Conservation (phyloP, 1,140 invertebrate species). For the Trachymyrmex septentrionalis region DNA sequence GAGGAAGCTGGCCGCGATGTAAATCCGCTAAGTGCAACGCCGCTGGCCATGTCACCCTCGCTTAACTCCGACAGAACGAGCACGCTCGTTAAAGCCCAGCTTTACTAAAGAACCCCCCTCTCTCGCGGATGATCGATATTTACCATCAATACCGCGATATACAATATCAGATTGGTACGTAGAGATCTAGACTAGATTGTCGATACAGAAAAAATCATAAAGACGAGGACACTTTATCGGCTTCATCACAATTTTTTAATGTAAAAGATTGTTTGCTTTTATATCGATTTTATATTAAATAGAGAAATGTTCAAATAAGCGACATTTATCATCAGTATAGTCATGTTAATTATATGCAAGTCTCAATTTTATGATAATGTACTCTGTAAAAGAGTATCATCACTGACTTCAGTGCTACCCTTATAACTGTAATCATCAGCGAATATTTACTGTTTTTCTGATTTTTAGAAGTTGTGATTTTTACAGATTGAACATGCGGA, state of each 20-base stretch:
- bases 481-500: too few species aligned
- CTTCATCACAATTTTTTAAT: background rate
- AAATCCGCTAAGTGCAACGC: slow-evolving; percentile 59
- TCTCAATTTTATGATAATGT: background rate
- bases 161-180: background rate
- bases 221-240: background rate
- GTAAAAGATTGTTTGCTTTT: background rate
- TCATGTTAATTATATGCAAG: background rate
- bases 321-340: background rate
- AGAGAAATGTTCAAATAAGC: background rate
- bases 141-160: slow-evolving; percentile 31
- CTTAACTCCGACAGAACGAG: slow-evolving; percentile 60
- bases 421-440: too few species aligned
- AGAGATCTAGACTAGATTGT: background rate
- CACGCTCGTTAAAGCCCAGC: slow-evolving; percentile 58
- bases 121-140: slow-evolving; percentile 27
- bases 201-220: background rate
- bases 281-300: background rate
- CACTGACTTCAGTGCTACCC: too few species aligned
- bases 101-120: slow-evolving; percentile 36
- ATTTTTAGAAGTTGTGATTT: too few species aligned
- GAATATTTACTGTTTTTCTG: too few species aligned
- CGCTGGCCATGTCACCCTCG: slow-evolving; percentile 56
- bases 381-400: too few species aligned
- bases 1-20: slow-evolving; percentile 57